Evolutionary conservation across 2,113 vertebrate species (phyloP), one percentile per base, ranked within the genome.

Genomic region (Rhombomys opimus): DNA sequence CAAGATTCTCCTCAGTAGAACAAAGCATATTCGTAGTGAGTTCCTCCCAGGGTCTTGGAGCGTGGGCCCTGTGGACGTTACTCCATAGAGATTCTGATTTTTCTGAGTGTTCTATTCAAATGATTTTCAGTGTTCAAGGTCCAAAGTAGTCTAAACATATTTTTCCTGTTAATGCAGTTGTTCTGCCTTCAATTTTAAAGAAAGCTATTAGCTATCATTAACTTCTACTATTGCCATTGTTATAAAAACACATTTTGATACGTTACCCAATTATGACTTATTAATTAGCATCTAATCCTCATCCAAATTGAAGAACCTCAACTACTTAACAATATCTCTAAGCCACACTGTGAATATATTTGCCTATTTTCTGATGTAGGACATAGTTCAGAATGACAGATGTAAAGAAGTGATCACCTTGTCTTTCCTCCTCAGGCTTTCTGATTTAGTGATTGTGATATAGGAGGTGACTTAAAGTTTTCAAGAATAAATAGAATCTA

Each of bases 121-220:
- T 86, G 25, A 77, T 67, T 91, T 93, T 3, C 22, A 67, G 84
- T 89, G 13, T n/a, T 46, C 3, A 2, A 35, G 7, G 5, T 68
- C 4, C 20, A 50, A 1, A 86, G 18, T 57, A 93, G 15, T 65
- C 91, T 70, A 7, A 87, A 61, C 15, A 89, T 18, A 50, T 90
- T 96, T 95, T 82, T 90, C 8, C 8, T 92, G 2, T 96, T 93
- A 85, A 41, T 81, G 27, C 72, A 96, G 50, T 96, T 78, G 27
- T 38, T 84, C 38, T 88, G 12, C n/a, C 0, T 84, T 63, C 65
- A 73, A 88, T 20, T 57, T 57, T 57, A 57, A 22, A 22, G 5
- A 78, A 3, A 75, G 13, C 57, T 54, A n/a, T 8, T 87, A 76
- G 67, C 27, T 17, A 87, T 87, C 77, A 22, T 54, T 88, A 87